Evolutionary conservation across 2,113 vertebrate species (phyloP).

Genomic region (Hippocampus comes): DNA sequence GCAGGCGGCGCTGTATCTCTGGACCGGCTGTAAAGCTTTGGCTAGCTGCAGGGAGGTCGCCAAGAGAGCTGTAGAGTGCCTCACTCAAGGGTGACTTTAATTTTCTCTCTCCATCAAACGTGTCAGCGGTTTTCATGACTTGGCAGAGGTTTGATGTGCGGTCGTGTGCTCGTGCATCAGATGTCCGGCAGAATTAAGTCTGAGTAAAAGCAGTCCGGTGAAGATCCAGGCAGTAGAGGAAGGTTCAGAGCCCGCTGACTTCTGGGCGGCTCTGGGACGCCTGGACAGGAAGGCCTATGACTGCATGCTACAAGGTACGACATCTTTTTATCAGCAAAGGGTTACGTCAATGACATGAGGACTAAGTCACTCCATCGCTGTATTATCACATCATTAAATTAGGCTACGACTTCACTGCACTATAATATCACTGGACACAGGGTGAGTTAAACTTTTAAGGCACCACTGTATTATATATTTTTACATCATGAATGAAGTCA

Average conservation of each 20-base stretch:
- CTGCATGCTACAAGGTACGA: constrained; percentile 78
- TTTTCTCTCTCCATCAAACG: background rate
- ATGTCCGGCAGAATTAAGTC: constrained; percentile 68
- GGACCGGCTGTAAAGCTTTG: constrained; percentile 74
- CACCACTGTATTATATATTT: too few species aligned
- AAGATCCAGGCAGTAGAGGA: constrained; percentile 69
- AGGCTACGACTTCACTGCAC: too few species aligned
- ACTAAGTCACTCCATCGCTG: background rate
- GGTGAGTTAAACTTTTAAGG: too few species aligned
- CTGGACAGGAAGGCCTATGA: constrained; percentile 77
- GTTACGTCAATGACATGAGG: background rate
- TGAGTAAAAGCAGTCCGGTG: constrained; percentile 41
- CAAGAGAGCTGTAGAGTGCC: constrained; percentile 60
- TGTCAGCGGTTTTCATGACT: background rate
- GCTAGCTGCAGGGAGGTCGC: constrained; percentile 61
- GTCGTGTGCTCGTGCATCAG: constrained; percentile 44
- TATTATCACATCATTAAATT: background rate
- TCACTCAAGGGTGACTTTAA: constrained; percentile 66
- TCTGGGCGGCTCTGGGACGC: constrained; percentile 72
- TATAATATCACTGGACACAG: too few species aligned
- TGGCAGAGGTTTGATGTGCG: background rate
- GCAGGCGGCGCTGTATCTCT: constrained; percentile 69
- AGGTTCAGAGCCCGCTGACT: constrained; percentile 71
- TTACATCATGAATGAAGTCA: too few species aligned
- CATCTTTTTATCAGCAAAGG: background rate